phyloP scores from a whole-genome alignment of 2,888 invertebrate species.

The Eupithecia abbreviata region DNA sequence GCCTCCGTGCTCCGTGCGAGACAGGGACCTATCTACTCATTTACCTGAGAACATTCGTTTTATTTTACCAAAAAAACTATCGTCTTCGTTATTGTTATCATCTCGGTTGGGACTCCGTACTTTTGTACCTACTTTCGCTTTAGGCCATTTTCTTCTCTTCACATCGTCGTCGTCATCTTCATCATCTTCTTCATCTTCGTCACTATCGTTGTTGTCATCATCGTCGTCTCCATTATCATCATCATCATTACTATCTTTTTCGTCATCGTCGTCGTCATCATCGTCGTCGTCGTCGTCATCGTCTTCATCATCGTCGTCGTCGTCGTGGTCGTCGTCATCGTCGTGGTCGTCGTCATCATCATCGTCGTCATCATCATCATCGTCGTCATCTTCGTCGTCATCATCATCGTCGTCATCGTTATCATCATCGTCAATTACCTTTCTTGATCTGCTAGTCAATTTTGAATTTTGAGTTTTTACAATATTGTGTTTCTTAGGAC shows the following conservation, averaged over 20 bases:
- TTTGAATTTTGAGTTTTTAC: conserved; percentile 28
- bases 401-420: conserved; percentile 59
- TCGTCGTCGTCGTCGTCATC: conserved; percentile 63
- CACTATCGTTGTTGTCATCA: conserved; percentile 73
- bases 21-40: conserved; percentile 67
- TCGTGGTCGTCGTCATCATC: conserved; percentile 67
- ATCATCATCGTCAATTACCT: conserved; percentile 27
- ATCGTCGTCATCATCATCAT: conserved; percentile 73
- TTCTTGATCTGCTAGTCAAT: conserved; percentile 17
- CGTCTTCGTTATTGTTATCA: conserved; percentile 79
- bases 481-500: conserved; percentile 1
- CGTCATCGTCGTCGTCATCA: conserved; percentile 67
- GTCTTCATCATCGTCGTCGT: conserved; percentile 73
- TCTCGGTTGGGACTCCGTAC: conserved; percentile 62
- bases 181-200: conserved; percentile 56
- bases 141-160: conserved; percentile 59
- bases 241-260: conserved; percentile 69
- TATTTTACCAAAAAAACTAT: conserved; percentile 79
- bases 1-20: conserved; percentile 67
- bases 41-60: conserved; percentile 82
- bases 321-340: conserved; percentile 66
- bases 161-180: conserved; percentile 76
- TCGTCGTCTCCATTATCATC: conserved; percentile 62
- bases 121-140: conserved; percentile 55
- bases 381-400: conserved; percentile 73